phyloP scores from a whole-genome alignment of 1,140 invertebrate species.

The Trichonephila clavata region DNA sequence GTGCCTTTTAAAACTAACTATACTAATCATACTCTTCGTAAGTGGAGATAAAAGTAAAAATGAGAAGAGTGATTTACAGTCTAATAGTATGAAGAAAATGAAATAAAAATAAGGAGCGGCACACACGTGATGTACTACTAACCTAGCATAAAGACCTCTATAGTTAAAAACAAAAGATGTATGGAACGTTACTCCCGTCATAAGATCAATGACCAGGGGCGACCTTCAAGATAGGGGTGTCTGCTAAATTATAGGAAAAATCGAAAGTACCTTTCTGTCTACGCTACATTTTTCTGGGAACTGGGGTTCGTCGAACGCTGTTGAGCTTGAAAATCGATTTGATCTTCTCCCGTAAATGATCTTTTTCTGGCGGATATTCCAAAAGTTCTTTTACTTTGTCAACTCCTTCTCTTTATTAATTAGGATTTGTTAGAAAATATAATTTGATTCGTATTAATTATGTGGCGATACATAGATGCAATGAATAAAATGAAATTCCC shows the following conservation, averaged over 20 bases:
- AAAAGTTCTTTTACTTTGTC: background rate
- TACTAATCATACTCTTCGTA: no score
- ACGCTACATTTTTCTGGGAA: conserved; percentile 13
- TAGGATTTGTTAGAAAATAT: no score
- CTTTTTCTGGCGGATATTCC: background rate
- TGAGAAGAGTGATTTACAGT: no score
- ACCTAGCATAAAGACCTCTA: background rate
- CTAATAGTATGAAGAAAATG: no score
- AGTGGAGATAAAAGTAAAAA: no score
- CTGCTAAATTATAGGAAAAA: conserved; percentile 50
- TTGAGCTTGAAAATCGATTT: conserved; percentile 55
- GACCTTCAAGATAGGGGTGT: conserved; percentile 47
- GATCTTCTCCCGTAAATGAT: background rate
- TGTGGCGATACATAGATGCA: no score
- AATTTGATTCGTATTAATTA: no score
- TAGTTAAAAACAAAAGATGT: background rate
- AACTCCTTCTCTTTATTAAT: no score
- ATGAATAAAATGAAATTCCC: no score
- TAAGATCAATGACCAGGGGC: conserved; percentile 40
- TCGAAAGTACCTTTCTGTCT: background rate
- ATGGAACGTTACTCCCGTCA: background rate
- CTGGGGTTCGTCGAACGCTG: conserved; percentile 48
- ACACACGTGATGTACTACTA: background rate
- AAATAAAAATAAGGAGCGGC: no score
- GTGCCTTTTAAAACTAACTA: no score